Evolutionary conservation across 2,797 vertebrate species (phyloP).

Genomic region (Hylomyscus alleni): DNA sequence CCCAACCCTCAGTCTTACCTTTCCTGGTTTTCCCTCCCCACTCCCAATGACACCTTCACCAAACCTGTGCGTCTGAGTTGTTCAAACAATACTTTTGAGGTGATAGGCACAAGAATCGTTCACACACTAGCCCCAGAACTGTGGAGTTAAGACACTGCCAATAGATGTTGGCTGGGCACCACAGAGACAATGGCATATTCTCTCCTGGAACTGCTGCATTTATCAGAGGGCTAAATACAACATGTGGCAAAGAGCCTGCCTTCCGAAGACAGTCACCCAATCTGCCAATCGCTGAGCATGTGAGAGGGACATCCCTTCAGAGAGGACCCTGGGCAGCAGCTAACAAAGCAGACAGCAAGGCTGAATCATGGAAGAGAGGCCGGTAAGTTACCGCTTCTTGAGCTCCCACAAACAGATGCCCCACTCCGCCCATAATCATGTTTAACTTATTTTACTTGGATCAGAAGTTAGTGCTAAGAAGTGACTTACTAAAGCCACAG

Average conservation of each 20-base stretch:
- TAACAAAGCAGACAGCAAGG: not conserved
- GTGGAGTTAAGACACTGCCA: accelerated
- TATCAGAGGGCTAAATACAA: not conserved
- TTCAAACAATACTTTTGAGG: not conserved
- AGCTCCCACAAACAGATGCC: not conserved
- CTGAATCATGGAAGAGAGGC: not conserved
- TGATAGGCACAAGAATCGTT: not conserved
- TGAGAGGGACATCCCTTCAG: accelerated
- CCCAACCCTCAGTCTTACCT: not conserved
- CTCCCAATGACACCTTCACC: not conserved
- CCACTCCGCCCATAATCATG: accelerated
- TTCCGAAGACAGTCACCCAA: not conserved
- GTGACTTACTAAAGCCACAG: not conserved
- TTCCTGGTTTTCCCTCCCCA: not conserved
- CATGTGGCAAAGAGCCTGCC: not conserved
- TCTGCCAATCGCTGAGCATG: not conserved
- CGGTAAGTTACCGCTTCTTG: not conserved
- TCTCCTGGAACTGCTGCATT: not conserved
- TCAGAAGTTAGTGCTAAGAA: not conserved
- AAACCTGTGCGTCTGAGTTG: accelerated
- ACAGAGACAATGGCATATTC: not conserved
- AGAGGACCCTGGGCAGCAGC: not conserved
- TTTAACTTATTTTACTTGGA: not conserved
- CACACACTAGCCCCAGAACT: not conserved
- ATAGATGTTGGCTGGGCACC: not conserved